Evolutionary conservation across 2,888 invertebrate species (phyloP), one percentile per base, ranked within the genome.

Genomic region (Sipunculus nudus): DNA sequence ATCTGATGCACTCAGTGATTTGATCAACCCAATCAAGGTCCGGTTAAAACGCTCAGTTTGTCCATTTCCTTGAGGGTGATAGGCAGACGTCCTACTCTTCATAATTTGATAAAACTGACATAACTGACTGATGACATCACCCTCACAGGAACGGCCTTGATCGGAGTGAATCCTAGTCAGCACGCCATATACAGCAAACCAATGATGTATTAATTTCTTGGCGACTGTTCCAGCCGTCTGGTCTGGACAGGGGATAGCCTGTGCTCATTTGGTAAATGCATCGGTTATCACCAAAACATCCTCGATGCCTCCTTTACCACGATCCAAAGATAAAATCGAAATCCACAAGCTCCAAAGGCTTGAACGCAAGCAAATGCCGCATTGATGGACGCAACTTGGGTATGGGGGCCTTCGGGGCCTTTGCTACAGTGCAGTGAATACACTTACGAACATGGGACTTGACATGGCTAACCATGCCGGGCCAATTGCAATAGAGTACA

Each of bases 41-140:
- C 67, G 10, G 55, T 72, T 69, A 45, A 73, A 71, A 4, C 69
- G 31, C 54, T 73, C 65, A 47, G 68, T 68, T 19, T 68, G 61
- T 3, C 59, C 53, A 38, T 70, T 69, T 25, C 65, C 60, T 23
- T 49, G 29, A n/a, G 48, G 59, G 29, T 61, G 57, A 41, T 58
- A 64, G 5, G 56, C 28, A 13, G 48, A 48, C 8, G 56, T 56
- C 6, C 39, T 21, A n/a, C 39, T 39, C 29, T 49, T 56, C 25
- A n/a, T 16, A 4, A 56, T 39, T 1, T 32, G 48, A 16, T 19
- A 23, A 13, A 48, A n/a, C n/a, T 45, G 25, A 1, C 49, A 49
- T 23, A 56, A 39, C n/a, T 48, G 23, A 16, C 19, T n/a, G 8
- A 57, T 31, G 19, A 57, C 6, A 10, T 13, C 19, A 38, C n/a